Conservation (phyloP, 2,113 vertebrate species). For the Pteruthius melanotis region DNA sequence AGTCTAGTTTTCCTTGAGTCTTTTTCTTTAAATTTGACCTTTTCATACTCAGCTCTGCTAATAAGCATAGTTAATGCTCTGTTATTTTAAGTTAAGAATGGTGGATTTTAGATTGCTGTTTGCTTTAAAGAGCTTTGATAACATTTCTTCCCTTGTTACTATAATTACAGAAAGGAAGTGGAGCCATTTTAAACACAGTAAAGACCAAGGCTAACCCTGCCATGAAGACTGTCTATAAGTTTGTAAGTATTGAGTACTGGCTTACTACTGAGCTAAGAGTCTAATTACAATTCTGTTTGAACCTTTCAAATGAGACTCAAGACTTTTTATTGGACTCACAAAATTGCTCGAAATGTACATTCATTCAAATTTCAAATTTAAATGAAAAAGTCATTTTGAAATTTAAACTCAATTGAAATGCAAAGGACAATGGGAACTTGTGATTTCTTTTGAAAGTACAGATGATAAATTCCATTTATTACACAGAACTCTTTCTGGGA, state of each 20-base stretch:
- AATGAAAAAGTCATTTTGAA: slow-evolving; percentile 32
- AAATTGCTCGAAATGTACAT: not conserved
- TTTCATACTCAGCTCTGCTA: not conserved
- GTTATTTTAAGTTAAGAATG: slow-evolving; percentile 31
- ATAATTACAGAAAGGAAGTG: slow-evolving; percentile 90
- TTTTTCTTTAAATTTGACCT: not conserved
- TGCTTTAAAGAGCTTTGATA: slow-evolving; percentile 28
- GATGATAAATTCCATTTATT: slow-evolving; percentile 42
- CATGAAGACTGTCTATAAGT: slow-evolving; percentile 98
- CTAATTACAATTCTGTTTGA: not conserved
- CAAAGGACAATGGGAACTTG: not conserved
- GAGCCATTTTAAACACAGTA: slow-evolving; percentile 95
- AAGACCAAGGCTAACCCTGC: slow-evolving; percentile 98
- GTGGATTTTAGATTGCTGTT: slow-evolving; percentile 39
- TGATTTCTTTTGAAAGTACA: slow-evolving; percentile 5
- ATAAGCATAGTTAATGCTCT: not conserved
- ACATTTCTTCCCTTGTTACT: slow-evolving; percentile 37
- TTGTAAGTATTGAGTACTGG: slow-evolving; percentile 81
- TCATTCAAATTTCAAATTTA: slow-evolving; percentile 25
- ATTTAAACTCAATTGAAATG: slow-evolving; percentile 15
- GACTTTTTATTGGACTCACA: not conserved
- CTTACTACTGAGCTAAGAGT: slow-evolving; percentile 38
- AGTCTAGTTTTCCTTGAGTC: not conserved
- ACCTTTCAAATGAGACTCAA: not conserved
- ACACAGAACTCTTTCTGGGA: not conserved